Percentiles rank a stretch among this genome's conserved stretches.
phyloP scores from a whole-genome alignment of 53 echinoderm and acorn worm genomes.

The Echinometra lucunter region DNA sequence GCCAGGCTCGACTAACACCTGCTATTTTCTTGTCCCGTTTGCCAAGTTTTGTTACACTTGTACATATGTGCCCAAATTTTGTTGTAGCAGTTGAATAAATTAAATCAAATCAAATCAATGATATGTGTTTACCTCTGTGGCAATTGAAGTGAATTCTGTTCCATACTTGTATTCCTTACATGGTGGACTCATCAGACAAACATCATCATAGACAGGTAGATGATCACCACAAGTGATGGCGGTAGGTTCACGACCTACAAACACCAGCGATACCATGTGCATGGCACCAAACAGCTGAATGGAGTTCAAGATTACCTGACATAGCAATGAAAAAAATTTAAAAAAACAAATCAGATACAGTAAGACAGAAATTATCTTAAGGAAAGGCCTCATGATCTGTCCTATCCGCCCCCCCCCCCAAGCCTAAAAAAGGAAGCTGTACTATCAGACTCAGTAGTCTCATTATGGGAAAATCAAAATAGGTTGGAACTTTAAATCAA shows the following conservation, averaged over 20 bases:
- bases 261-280: slow-evolving; percentile 83
- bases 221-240: slow-evolving; percentile 39
- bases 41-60: no score
- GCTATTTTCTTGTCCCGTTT: no score
- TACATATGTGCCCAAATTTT: no score
- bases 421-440: no score
- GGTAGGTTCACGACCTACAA: slow-evolving; percentile 76
- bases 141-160: slow-evolving; percentile 83
- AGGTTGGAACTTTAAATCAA: no score
- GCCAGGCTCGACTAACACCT: no score
- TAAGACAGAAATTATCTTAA: neutral
- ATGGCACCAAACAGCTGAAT: slow-evolving; percentile 73
- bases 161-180: slow-evolving; percentile 76
- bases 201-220: slow-evolving; percentile 51
- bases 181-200: slow-evolving; percentile 65
- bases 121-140: slow-evolving; percentile 75
- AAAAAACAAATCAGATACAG: neutral
- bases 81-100: no score
- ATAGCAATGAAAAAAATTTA: neutral
- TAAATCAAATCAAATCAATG: no score
- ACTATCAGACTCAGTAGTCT: no score
- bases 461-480: no score
- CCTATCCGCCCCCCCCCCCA: no score
- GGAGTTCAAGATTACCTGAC: slow-evolving; percentile 56
- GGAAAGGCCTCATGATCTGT: neutral